Evolutionary conservation across 2,888 invertebrate species (phyloP).

Genomic region (Sicus ferrugineus): DNA sequence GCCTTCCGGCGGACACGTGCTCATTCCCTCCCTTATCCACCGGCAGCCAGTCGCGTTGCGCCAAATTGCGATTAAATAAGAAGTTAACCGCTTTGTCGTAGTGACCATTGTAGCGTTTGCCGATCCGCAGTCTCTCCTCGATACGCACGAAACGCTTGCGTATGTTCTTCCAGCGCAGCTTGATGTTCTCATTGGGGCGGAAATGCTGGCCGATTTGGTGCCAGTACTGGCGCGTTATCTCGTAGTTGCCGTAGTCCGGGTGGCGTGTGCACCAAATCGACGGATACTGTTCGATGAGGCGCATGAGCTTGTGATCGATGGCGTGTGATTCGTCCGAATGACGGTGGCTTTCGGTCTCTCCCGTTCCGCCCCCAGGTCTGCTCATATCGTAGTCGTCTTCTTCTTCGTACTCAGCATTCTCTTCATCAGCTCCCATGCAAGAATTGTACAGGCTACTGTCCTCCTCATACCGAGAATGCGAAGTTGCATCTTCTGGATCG

Average conservation of each 20-base stretch:
- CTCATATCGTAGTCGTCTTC: slow-evolving; percentile 26
- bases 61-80: slow-evolving; percentile 52
- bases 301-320: slow-evolving; percentile 56
- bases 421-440: slow-evolving; percentile 37
- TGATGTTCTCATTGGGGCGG: slow-evolving; percentile 53
- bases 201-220: slow-evolving; percentile 56
- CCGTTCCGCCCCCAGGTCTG: slow-evolving; percentile 34
- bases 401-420: slow-evolving; percentile 33
- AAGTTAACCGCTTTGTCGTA: slow-evolving; percentile 60
- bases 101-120: slow-evolving; percentile 58
- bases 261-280: slow-evolving; percentile 59
- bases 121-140: slow-evolving; percentile 50
- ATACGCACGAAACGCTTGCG: slow-evolving; percentile 56
- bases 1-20: slow-evolving; percentile 52
- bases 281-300: slow-evolving; percentile 54
- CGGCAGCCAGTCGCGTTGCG: slow-evolving; percentile 49
- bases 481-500: slow-evolving; percentile 38
- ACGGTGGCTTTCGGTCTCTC: slow-evolving; percentile 49
- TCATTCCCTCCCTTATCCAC: slow-evolving; percentile 56
- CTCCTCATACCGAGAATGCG: slow-evolving; percentile 9
- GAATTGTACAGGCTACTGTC: slow-evolving; percentile 4
- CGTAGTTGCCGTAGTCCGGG: slow-evolving; percentile 57
- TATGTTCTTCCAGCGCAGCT: slow-evolving; percentile 58
- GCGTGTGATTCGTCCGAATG: slow-evolving; percentile 51
- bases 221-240: slow-evolving; percentile 57